Evolutionary conservation across 2,888 invertebrate genomes (phyloP).

Genomic region (Andrena camellia): DNA sequence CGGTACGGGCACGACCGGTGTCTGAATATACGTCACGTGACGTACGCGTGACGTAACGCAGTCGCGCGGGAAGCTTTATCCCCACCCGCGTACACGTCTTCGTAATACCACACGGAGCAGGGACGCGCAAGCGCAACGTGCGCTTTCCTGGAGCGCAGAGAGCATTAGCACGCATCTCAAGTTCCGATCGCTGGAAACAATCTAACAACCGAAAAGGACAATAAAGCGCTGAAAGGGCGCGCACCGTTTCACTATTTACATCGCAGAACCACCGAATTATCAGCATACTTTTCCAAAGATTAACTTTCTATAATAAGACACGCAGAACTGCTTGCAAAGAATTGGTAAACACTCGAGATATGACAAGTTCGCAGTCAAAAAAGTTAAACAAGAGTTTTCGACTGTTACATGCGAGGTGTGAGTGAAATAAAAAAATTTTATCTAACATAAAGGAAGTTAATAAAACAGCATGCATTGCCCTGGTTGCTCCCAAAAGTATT

Average conservation of each 20-base stretch:
- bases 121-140: slow-evolving; percentile 60
- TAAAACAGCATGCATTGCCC: too few relatives aligned
- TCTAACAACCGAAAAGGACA: slow-evolving; percentile 45
- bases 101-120: slow-evolving; percentile 83
- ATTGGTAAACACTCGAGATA: too few relatives aligned
- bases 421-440: background rate
- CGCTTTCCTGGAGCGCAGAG: slow-evolving; percentile 65
- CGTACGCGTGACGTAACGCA: slow-evolving; percentile 78
- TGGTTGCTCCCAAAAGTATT: too few relatives aligned
- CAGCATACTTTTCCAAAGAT: background rate
- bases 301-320: background rate
- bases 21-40: slow-evolving; percentile 75
- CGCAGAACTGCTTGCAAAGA: background rate
- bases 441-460: too few relatives aligned
- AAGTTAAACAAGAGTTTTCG: too few relatives aligned
- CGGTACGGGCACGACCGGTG: slow-evolving; percentile 67
- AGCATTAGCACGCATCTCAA: slow-evolving; percentile 66
- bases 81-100: slow-evolving; percentile 82
- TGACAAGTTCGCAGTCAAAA: background rate
- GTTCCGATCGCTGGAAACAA: slow-evolving; percentile 59
- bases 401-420: background rate
- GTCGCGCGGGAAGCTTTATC: slow-evolving; percentile 76
- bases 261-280: background rate
- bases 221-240: background rate
- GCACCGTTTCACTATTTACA: background rate